These are phyloP conservation scores for Cyclargus thomasi DNA, from an alignment of 1,140 invertebrate genomes.

Conservation along the genomic window DNA sequence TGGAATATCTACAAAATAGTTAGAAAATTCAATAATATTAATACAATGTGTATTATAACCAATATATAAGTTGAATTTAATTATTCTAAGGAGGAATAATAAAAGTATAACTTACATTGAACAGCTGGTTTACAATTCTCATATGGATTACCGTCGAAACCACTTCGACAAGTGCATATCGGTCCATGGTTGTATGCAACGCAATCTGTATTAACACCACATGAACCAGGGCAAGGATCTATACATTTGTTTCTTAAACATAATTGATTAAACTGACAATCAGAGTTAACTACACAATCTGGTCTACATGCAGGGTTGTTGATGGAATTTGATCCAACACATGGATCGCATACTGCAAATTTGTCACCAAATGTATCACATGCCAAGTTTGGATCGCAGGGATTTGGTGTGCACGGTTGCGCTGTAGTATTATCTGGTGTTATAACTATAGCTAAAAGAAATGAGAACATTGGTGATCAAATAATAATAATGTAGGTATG, in stretches of 20 bases:
- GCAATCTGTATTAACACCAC: conserved; percentile 87
- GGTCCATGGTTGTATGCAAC: conserved; percentile 84
- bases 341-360: conserved; percentile 87
- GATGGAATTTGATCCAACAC: conserved; percentile 79
- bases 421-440: conserved; percentile 76
- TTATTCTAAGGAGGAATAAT: too few species aligned
- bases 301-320: conserved; percentile 84
- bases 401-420: conserved; percentile 83
- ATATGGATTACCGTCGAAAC: conserved; percentile 88
- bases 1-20: conserved; percentile 64
- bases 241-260: conserved; percentile 85
- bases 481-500: too few species aligned
- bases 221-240: conserved; percentile 89
- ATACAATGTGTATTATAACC: neutral
- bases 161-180: conserved; percentile 83
- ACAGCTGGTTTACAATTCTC: conserved; percentile 80
- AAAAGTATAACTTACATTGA: conserved; percentile 46
- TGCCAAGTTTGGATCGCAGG: conserved; percentile 81
- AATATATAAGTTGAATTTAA: neutral
- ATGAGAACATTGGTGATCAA: conserved; percentile 25
- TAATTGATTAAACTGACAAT: conserved; percentile 85
- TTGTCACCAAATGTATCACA: conserved; percentile 83
- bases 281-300: conserved; percentile 85
- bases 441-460: conserved; percentile 71
- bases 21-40: neutral